A percentile compares a stretch with the other conserved stretches of the same genome.
Conservation (phyloP, 2,113 vertebrate species). For the Pristiophorus japonicus region DNA sequence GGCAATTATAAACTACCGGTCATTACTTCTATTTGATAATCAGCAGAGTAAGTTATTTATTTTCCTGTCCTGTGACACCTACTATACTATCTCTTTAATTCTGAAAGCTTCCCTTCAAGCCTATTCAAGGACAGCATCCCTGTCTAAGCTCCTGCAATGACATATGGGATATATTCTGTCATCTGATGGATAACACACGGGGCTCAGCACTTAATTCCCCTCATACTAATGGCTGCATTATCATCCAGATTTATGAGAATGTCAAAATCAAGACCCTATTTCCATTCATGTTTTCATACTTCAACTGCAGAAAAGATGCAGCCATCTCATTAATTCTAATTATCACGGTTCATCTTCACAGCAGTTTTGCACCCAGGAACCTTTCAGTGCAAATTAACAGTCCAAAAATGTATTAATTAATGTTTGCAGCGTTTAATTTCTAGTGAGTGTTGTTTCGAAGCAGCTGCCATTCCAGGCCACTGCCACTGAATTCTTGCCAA, state of each 20-base stretch:
- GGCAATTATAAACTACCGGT: slow-evolving; percentile 60
- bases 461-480: slow-evolving; percentile 83
- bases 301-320: slow-evolving; percentile 74
- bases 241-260: slow-evolving; percentile 83
- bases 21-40: slow-evolving; percentile 57
- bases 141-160: slow-evolving; percentile 58
- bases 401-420: slow-evolving; percentile 95
- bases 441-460: slow-evolving; percentile 81
- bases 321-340: slow-evolving; percentile 88
- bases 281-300: slow-evolving; percentile 74
- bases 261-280: slow-evolving; percentile 75
- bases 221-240: slow-evolving; percentile 77
- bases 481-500: slow-evolving; percentile 85
- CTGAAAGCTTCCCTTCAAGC: slow-evolving; percentile 57
- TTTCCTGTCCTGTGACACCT: slow-evolving; percentile 51
- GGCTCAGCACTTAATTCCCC: slow-evolving; percentile 72
- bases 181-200: slow-evolving; percentile 73
- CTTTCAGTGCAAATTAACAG: slow-evolving; percentile 87
- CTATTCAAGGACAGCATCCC: slow-evolving; percentile 64
- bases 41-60: slow-evolving; percentile 60
- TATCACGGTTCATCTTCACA: slow-evolving; percentile 75
- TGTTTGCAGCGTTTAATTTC: slow-evolving; percentile 96
- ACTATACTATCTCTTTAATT: slow-evolving; percentile 63
- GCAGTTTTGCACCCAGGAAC: slow-evolving; percentile 76
- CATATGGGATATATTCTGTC: slow-evolving; percentile 67